Evolutionary conservation across 2,888 invertebrate species (phyloP).

Genomic region (Nysson spinosus): DNA sequence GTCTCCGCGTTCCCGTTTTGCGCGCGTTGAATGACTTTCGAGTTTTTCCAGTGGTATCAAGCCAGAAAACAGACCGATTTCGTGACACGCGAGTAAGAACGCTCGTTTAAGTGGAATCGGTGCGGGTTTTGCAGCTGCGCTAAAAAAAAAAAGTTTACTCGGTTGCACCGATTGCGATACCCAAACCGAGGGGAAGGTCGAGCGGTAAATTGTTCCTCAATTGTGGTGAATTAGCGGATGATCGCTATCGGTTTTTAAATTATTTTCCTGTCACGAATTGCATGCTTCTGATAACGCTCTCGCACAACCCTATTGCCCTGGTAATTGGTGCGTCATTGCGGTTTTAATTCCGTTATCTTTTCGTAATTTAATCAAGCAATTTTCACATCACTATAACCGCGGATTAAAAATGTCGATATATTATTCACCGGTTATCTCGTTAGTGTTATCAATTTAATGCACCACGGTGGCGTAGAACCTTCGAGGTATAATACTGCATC

Average conservation of each 20-base stretch:
- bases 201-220: slow-evolving; percentile 56
- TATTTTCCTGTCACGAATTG: slow-evolving; percentile 32
- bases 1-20: not conserved
- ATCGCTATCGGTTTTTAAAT: slow-evolving; percentile 52
- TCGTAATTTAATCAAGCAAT: too few relatives aligned
- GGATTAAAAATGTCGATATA: too few relatives aligned
- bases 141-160: too few relatives aligned
- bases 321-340: not conserved
- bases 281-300: slow-evolving; percentile 8
- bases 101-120: not conserved
- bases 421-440: too few relatives aligned
- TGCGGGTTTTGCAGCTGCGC: slow-evolving; percentile 20
- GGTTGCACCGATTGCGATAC: slow-evolving; percentile 22
- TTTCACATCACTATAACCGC: too few relatives aligned
- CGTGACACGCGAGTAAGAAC: slow-evolving; percentile 29
- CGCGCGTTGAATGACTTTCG: slow-evolving; percentile 10
- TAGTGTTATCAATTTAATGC: too few relatives aligned
- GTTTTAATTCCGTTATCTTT: too few relatives aligned
- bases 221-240: slow-evolving; percentile 50
- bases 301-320: too few relatives aligned
- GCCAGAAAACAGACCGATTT: slow-evolving; percentile 25
- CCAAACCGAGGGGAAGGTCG: slow-evolving; percentile 30
- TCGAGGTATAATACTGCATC: too few relatives aligned
- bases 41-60: slow-evolving; percentile 48
- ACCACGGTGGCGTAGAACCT: too few relatives aligned